Evolutionary conservation across 2,888 invertebrate genomes (phyloP), one percentile per base, ranked within the genome.

Genomic region (Drosophila ustulata): DNA sequence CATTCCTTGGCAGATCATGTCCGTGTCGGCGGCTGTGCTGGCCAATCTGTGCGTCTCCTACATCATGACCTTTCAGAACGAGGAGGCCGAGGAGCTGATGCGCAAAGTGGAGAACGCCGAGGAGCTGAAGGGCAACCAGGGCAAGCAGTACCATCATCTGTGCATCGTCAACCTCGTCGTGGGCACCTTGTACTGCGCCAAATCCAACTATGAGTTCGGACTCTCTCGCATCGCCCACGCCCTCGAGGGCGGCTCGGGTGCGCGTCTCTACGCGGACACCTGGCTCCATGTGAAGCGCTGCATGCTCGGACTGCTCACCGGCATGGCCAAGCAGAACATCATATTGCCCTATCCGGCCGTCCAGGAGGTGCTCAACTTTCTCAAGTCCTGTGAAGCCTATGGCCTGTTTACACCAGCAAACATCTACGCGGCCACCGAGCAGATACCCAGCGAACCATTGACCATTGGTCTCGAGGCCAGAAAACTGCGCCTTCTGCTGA

Each of bases 101-200:
- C 94, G 98, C 57, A 98, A 98, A 93, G 98, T 99, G 78, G 99
- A 99, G 92, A 97, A 98, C 82, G 99, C 99, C 90, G 99, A 99
- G 91, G 99, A 99, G 90, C 95, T 96, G 72, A 94, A 98, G 84
- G 96, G 97, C 66, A 97, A 97, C 89, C 82, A 88, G 78, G 97
- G 98, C 90, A 97, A 98, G 0, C 97, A 98, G 50, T 97, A 97
- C 92, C 98, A 99, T 92, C 99, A 99, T 91, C 93, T 99, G 56
- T 99, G 99, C 91, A 99, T 99, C 73, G 98, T 99, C 3, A 99
- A 99, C 92, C 94, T 99, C 56, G 99, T 99, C 0, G 99, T 99
- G 75, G 99, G 99, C 11, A 99, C 99, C 0, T 93, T 99, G 39
- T 99, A 99, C 92, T 99, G 99, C 91, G 97, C 99, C 2, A 99